Evolutionary conservation across 2,888 invertebrate genomes (phyloP).

Genomic region (Ctenicera cuprea): DNA sequence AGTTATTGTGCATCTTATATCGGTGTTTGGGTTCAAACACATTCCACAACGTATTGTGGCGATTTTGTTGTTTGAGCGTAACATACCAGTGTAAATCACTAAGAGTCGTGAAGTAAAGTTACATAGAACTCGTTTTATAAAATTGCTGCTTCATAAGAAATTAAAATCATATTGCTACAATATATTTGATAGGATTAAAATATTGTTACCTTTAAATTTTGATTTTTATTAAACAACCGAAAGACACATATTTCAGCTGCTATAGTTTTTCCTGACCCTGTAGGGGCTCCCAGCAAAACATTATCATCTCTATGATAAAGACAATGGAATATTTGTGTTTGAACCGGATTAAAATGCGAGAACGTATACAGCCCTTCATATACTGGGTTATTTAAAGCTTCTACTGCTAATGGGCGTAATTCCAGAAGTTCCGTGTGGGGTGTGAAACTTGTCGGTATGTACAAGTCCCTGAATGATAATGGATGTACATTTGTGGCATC

Average conservation of each 20-base stretch:
- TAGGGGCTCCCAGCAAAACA: constrained; percentile 95
- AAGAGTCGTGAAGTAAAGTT: too few relatives aligned
- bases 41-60: too few relatives aligned
- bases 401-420: constrained; percentile 90
- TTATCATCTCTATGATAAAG: constrained; percentile 96
- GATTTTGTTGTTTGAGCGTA: too few relatives aligned
- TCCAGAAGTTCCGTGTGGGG: constrained; percentile 95
- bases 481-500: constrained; percentile 69
- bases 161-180: too few relatives aligned
- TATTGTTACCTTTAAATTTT: constrained; percentile 81
- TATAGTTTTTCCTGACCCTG: constrained; percentile 98
- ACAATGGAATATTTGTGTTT: constrained; percentile 98
- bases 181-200: not conserved
- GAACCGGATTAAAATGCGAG: constrained; percentile 98
- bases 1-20: too few relatives aligned
- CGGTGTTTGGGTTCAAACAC: too few relatives aligned
- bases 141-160: too few relatives aligned
- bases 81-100: too few relatives aligned
- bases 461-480: constrained; percentile 88
- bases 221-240: constrained; percentile 88
- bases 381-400: constrained; percentile 83
- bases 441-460: constrained; percentile 93
- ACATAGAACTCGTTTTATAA: too few relatives aligned
- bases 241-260: constrained; percentile 99
- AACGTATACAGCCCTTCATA: constrained; percentile 92